Evolutionary conservation across 1,140 invertebrate genomes (phyloP), one percentile per base, ranked within the genome.

Genomic region (Physella acuta): DNA sequence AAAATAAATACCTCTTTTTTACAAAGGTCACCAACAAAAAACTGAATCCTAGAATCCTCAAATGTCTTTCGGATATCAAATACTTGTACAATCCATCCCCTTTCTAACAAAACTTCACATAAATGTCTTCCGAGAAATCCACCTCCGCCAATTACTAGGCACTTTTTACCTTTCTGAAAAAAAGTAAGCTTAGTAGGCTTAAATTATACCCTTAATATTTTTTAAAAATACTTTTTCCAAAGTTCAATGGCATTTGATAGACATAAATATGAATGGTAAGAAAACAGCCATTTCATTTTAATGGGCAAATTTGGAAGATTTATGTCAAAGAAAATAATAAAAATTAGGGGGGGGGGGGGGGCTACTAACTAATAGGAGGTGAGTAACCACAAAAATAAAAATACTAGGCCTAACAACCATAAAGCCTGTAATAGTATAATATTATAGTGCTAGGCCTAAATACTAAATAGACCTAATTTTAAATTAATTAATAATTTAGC

Each of bases 121-220:
- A 82, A 53, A 68, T 82, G 80, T 17, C 70, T 71, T n/a, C 80
- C 80, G 14, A 82, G 65, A 55, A 82, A 82, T 2, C 80, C 80
- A 73, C 78, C 64, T 0, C 80, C 80, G 26, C 80, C 80, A 67
- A 82, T 80, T 16, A 82, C 77, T 8, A 81, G 51, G 72, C 72
- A 78, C 24, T 52, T 73, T 31, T 69, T 70, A 20, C 55, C 30
- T 66, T 58, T 59, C 58, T 73, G 62, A 39, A 26, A 59, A 3
- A 58, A 73, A 59, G 24, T 59, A 49, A 4, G 24, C 33, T 31
- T 28, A 64, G 30, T 51, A 55, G 31, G 24, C 4, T 0, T 33
- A 8, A n/a, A 14, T 30, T 34, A 39, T 1, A 20, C 20, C 8
- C 8, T 44, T 44, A 11, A 44, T 11, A 11, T 11, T 8, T 20